Percentiles rank a stretch among this genome's conserved stretches.
These are phyloP conservation scores for Trichonephila clavipes DNA, from an alignment of 1,140 invertebrate genomes.

Conservation along the genomic window DNA sequence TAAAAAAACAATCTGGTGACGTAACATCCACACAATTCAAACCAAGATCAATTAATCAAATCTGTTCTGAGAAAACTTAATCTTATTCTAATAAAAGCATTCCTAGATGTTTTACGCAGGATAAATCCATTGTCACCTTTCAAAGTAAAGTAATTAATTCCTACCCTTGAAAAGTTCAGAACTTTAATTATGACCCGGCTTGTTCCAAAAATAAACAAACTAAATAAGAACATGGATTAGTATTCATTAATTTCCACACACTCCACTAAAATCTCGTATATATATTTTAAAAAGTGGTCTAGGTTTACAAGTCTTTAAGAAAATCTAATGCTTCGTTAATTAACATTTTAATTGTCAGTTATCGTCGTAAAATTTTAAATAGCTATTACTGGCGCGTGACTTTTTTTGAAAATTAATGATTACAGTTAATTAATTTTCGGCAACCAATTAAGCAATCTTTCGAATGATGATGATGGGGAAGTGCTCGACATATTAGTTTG, in stretches of 20 bases:
- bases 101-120: background rate
- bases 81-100: background rate
- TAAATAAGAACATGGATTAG: constrained; percentile 4
- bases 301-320: constrained; percentile 54
- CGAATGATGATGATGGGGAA: constrained; percentile 21
- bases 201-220: constrained; percentile 30
- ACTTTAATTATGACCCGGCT: constrained; percentile 41
- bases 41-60: background rate
- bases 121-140: background rate
- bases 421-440: constrained; percentile 69
- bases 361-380: constrained; percentile 59
- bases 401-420: constrained; percentile 54
- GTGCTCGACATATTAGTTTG: constrained; percentile 35
- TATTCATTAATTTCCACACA: constrained; percentile 62
- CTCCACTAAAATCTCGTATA: background rate
- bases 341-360: constrained; percentile 73
- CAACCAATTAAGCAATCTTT: constrained; percentile 66
- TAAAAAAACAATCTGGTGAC: too few relatives aligned
- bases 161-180: background rate
- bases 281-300: constrained; percentile 48
- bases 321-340: constrained; percentile 59
- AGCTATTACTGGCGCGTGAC: constrained; percentile 11
- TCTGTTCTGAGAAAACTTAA: background rate
- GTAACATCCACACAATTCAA: too few relatives aligned
- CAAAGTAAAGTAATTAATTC: constrained; percentile 21